A percentile compares a stretch with the other conserved stretches of the same genome.
phyloP scores from a whole-genome alignment of 2,113 vertebrate species.

The Psittacula cyanocephala region DNA sequence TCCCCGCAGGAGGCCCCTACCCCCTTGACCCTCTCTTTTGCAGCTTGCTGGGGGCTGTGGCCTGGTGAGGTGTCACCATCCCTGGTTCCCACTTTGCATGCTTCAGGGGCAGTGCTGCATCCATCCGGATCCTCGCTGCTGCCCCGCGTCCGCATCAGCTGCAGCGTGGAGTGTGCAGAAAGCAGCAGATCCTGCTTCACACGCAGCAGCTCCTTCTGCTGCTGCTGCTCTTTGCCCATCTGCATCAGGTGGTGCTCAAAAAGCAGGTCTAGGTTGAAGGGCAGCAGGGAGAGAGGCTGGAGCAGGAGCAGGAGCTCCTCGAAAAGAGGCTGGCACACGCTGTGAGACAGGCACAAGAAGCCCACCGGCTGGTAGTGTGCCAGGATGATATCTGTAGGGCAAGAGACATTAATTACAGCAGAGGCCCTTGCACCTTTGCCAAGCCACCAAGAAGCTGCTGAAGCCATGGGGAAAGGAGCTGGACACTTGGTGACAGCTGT shows the following conservation, averaged over 20 bases:
- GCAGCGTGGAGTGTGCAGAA: slow-evolving; percentile 89
- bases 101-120: neutral
- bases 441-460: neutral
- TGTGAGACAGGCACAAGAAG: slow-evolving; percentile 88
- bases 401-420: neutral
- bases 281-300: slow-evolving; percentile 92
- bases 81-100: neutral
- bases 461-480: neutral
- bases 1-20: slow-evolving; percentile 67
- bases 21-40: slow-evolving; percentile 62
- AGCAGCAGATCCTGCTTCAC: slow-evolving; percentile 84
- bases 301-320: slow-evolving; percentile 93
- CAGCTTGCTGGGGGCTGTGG: neutral
- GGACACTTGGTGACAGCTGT: neutral
- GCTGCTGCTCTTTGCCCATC: slow-evolving; percentile 86
- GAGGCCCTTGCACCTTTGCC: neutral
- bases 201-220: slow-evolving; percentile 89
- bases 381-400: slow-evolving; percentile 83
- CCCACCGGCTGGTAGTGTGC: slow-evolving; percentile 90
- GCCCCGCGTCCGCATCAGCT: slow-evolving; percentile 85
- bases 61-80: slow-evolving; percentile 1
- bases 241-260: slow-evolving; percentile 91
- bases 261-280: slow-evolving; percentile 92
- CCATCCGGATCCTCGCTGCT: neutral
- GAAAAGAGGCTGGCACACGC: slow-evolving; percentile 84